Evolutionary conservation across 2,113 vertebrate genomes (phyloP).

Genomic region (Hippocampus abdominalis): DNA sequence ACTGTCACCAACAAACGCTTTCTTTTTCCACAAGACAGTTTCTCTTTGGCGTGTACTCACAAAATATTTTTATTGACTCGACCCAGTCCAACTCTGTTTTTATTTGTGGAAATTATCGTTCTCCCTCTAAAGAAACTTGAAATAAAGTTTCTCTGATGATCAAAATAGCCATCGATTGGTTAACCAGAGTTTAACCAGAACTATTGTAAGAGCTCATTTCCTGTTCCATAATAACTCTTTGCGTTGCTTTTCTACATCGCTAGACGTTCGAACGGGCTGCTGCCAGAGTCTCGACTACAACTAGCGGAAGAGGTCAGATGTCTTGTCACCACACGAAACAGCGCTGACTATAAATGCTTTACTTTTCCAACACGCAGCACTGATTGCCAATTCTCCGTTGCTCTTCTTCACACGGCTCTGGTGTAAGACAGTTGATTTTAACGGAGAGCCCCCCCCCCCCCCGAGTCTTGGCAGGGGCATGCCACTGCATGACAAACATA

Average conservation of each 20-base stretch:
- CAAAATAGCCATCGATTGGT: too few relatives aligned
- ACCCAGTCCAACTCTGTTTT: too few relatives aligned
- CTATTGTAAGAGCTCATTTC: too few relatives aligned
- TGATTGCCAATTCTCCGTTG: neutral
- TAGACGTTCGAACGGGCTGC: neutral
- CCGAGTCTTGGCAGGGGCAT: conserved; percentile 42
- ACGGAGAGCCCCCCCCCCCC: conserved; percentile 12
- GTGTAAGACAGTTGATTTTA: conserved; percentile 9
- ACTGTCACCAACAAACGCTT: too few relatives aligned
- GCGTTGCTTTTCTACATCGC: neutral
- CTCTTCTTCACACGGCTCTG: conserved; percentile 18
- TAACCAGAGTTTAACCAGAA: too few relatives aligned
- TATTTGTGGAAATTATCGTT: too few relatives aligned
- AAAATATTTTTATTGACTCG: too few relatives aligned
- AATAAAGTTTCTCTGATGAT: too few relatives aligned
- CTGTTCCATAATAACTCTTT: too few relatives aligned
- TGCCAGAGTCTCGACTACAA: neutral
- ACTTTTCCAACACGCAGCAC: neutral
- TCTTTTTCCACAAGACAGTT: too few relatives aligned
- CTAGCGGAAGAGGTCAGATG: neutral
- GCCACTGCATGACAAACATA: conserved; percentile 59
- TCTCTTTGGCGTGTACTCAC: too few relatives aligned
- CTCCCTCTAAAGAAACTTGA: too few relatives aligned
- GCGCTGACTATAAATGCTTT: neutral
- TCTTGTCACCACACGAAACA: neutral